Evolutionary conservation across 1,140 invertebrate genomes (phyloP), one percentile per base, ranked within the genome.

Genomic region (Drosophila jambulina): DNA sequence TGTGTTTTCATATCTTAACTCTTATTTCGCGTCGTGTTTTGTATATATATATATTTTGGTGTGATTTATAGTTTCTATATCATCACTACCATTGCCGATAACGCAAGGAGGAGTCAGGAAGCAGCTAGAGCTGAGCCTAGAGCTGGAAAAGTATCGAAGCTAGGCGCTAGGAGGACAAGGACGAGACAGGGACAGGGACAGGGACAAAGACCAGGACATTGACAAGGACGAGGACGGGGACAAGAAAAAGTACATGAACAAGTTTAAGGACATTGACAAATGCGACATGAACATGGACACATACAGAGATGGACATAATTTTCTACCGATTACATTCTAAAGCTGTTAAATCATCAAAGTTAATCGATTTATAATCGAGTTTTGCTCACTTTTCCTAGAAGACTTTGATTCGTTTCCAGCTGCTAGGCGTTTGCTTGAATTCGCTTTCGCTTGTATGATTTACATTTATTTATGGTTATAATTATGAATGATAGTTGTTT

Each of bases 1-100:
- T 88, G 67, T 81, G 60, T 75, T 63, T 15, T 62, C 65, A 65
- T 51, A 43, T 43, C 32, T 51, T 79, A 72, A 61, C 17, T 56
- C 21, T 48, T 71, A 69, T 38, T 58, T 54, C 43, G 59, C 56
- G 57, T 56, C 42, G 46, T 48, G 46, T 48, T 78, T 21, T 63
- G 43, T 65, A 38, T 71, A 54, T 46, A 58, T 67, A 56, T 75
- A 43, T 32, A 56, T 53, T 68, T 29, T 54, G 43, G 51, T 45
- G 49, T 57, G 38, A 54, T 23, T 58, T 45, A 58, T 53, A 32
- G 48, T 54, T 58, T 67, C 27, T 51, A 29, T 32, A 32, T 13
- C 27, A 32, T 32, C 49, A 51, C 27, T 32, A 21, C 4, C 51
- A 54, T 54, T 23, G 34, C 19, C 32, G 5, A 17, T 21, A 34